These are phyloP conservation scores for Hymenopus coronatus DNA, from an alignment of 2,888 invertebrate species.

Conservation along the genomic window DNA sequence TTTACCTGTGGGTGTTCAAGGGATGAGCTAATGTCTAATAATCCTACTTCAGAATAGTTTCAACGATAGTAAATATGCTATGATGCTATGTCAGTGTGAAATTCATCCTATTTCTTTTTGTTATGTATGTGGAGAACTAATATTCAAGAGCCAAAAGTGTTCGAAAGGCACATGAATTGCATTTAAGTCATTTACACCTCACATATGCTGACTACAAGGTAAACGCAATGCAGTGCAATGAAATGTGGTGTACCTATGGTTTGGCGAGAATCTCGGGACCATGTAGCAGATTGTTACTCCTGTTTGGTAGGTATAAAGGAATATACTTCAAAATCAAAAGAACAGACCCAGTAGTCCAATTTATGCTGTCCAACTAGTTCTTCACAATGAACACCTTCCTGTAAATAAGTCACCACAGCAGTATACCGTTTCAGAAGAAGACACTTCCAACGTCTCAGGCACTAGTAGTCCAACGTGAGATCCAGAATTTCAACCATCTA, in stretches of 20 bases:
- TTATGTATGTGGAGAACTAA: too few relatives aligned
- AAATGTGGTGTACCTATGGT: background rate
- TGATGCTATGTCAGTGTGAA: too few relatives aligned
- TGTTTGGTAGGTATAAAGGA: slow-evolving; percentile 18
- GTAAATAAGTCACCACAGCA: slow-evolving; percentile 27
- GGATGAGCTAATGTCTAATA: too few relatives aligned
- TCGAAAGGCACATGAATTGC: rapidly evolving
- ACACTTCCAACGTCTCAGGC: background rate
- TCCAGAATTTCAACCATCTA: too few relatives aligned
- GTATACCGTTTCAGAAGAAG: slow-evolving; percentile 16
- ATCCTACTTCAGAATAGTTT: too few relatives aligned
- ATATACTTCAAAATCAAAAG: slow-evolving; percentile 24
- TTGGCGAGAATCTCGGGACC: slow-evolving; percentile 14
- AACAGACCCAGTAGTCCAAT: slow-evolving; percentile 23
- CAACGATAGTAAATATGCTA: background rate
- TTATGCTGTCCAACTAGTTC: slow-evolving; percentile 24
- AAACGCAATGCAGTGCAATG: background rate
- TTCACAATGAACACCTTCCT: slow-evolving; percentile 21
- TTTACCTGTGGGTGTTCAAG: too few relatives aligned
- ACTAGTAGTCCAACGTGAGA: too few relatives aligned
- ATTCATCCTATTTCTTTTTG: too few relatives aligned
- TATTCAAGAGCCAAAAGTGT: too few relatives aligned
- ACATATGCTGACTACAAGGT: background rate
- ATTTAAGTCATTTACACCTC: background rate
- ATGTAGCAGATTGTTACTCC: slow-evolving; percentile 22